Conservation (phyloP, 2,113 vertebrate genomes). For the Trematocara variabile region DNA sequence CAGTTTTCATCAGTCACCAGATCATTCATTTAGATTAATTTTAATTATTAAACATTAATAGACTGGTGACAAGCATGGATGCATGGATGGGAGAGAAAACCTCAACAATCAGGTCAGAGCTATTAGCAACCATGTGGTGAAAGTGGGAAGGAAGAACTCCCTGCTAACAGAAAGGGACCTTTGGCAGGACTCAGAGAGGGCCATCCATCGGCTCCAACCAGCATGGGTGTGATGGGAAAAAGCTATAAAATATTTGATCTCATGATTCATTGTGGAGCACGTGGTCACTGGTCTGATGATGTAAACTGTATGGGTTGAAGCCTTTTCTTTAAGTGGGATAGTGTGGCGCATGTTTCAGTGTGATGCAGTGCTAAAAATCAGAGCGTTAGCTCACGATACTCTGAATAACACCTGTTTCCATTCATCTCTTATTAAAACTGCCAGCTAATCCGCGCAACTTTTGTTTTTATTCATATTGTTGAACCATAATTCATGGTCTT, state of each 20-base stretch:
- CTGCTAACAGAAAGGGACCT: not conserved
- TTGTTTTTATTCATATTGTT: not conserved
- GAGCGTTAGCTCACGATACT: not conserved
- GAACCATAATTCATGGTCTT: not conserved
- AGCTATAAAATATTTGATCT: not conserved
- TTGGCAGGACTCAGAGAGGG: not conserved
- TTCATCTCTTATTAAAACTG: not conserved
- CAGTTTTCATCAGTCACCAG: not conserved
- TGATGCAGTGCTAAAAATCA: not conserved
- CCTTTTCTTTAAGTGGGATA: not conserved
- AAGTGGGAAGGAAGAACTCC: not conserved
- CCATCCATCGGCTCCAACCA: not conserved
- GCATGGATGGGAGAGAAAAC: not conserved
- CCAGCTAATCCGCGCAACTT: fast-evolving
- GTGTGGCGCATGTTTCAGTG: not conserved
- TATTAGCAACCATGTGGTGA: not conserved
- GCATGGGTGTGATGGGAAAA: not conserved
- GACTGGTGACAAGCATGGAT: not conserved
- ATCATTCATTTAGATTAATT: not conserved
- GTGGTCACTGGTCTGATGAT: not conserved
- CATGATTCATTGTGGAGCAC: not conserved
- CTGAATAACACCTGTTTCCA: not conserved
- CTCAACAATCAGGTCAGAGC: not conserved
- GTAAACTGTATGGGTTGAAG: not conserved
- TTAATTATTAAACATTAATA: not conserved